These are phyloP conservation scores for Pocillopora meandrina DNA, from an alignment of 92 coral and sea anemone species.

Conservation along the genomic window DNA sequence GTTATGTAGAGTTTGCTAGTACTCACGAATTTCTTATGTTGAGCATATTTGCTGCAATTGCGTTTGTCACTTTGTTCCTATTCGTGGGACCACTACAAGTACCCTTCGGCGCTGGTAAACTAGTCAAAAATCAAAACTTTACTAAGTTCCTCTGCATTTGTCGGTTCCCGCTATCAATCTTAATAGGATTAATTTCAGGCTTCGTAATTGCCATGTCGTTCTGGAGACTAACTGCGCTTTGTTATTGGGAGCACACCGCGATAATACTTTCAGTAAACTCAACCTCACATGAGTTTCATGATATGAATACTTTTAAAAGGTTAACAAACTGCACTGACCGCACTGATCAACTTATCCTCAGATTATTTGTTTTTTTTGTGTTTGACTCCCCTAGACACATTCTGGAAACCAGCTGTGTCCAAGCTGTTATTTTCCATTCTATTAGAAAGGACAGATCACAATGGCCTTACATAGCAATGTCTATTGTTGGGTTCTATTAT, in stretches of 20 bases:
- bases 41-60: not conserved
- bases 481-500: too few species aligned
- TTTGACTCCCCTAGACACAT: too few species aligned
- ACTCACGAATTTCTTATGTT: not conserved
- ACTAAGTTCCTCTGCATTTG: not conserved
- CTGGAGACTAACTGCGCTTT: not conserved
- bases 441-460: rapidly evolving
- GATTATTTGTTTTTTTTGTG: too few species aligned
- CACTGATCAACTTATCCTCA: too few species aligned
- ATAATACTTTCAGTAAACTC: not conserved
- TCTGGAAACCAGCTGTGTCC: too few species aligned
- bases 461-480: too few species aligned
- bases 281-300: not conserved
- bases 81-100: not conserved
- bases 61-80: not conserved
- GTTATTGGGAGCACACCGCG: not conserved
- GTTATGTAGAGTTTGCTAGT: not conserved
- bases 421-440: not conserved
- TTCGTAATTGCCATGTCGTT: not conserved
- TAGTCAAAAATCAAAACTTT: not conserved
- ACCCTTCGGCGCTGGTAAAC: not conserved
- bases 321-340: too few species aligned
- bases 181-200: slow-evolving; percentile 8
- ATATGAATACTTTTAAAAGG: too few species aligned
- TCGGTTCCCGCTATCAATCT: not conserved